Evolutionary conservation across 92 coral and sea anemone genomes (phyloP), one percentile per base, ranked within the genome.

Genomic region (Siderastrea radians): DNA sequence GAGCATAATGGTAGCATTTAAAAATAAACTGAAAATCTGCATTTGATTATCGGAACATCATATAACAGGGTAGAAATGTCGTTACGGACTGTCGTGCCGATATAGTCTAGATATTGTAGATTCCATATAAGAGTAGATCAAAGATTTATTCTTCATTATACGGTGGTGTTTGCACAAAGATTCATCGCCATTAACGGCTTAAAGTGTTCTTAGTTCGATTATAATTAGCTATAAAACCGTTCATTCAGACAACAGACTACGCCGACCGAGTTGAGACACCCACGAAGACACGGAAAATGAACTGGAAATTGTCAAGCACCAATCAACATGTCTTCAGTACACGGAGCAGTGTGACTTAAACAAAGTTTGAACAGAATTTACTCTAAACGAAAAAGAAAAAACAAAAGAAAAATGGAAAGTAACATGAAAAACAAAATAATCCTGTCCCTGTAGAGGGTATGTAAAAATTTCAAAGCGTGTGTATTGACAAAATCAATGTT

Each of bases 301-400:
- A 12, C 86, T 82, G 86, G 78, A 69, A 57, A 82, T 71, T 82
- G 70, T 82, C 86, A 82, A 70, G 19, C 1, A 58, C 67, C 68
- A 59, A 69, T 82, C 75, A 68, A 57, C 86, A 70, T 45, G 76
- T 44, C 51, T 26, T 26, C 38, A 26, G 38, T 26, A 26, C 0
- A 26, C 0, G 38, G 38, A 26, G 38, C 38, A 26, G 38, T 0
- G 38, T 26, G 38, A 26, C 38, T 26, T 26, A 0, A 26, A 26
- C 38, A 26, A 26, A 26, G 38, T 26, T 26, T 26, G 38, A 26
- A 26, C 38, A 26, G 38, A 26, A 26, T 26, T 26, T 26, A 26
- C 38, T 26, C 38, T 26, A 26, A 26, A 26, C 38, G 38, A 26
- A 26, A 26, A 26, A 26, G 38, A 26, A 26, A 26, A 26, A 26